Conservation (phyloP, 2,113 vertebrate genomes). For the Python bivittatus region DNA sequence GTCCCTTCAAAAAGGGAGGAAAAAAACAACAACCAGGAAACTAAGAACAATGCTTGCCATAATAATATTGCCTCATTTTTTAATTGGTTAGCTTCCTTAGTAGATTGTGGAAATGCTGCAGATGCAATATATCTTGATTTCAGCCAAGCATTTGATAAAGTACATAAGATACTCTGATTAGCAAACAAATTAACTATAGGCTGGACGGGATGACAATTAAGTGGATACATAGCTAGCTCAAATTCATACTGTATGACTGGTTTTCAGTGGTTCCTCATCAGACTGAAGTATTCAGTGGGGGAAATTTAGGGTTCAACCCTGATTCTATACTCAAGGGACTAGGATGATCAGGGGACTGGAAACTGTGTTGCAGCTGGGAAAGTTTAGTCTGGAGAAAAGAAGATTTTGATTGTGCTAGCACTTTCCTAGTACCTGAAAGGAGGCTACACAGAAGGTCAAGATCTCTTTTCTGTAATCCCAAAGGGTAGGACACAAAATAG, state of each 20-base stretch:
- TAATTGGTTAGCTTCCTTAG: neutral
- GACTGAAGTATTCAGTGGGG: neutral
- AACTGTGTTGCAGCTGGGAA: neutral
- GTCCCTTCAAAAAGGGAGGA: neutral
- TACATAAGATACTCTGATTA: neutral
- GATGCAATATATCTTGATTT: neutral
- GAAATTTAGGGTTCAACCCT: neutral
- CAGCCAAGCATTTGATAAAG: neutral
- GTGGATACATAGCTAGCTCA: neutral
- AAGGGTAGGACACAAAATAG: neutral
- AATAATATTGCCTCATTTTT: neutral
- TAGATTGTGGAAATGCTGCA: neutral
- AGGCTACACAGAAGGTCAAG: neutral
- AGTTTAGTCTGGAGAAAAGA: neutral
- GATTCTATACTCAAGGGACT: neutral
- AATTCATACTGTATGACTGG: neutral
- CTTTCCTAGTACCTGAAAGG: neutral
- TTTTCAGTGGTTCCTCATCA: accelerated
- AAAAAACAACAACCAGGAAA: neutral
- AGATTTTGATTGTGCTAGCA: neutral
- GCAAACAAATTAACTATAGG: neutral
- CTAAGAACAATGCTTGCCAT: neutral
- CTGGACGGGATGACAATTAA: neutral
- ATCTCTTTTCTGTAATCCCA: neutral
- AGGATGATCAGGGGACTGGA: neutral